Base-by-base conservation (phyloP, 2,888 invertebrate species). In the Venustoraphidia nigricollis region DNA sequence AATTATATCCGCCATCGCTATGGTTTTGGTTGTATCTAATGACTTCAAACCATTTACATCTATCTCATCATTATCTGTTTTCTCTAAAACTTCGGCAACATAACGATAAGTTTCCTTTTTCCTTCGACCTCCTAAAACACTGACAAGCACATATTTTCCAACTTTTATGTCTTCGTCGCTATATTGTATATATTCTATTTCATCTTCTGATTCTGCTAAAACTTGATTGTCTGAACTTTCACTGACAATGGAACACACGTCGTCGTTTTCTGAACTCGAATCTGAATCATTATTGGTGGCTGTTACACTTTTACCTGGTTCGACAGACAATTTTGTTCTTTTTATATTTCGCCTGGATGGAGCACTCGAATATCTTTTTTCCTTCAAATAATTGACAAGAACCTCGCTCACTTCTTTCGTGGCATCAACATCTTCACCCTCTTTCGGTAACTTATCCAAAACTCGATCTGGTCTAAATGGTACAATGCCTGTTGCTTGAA, bases 401-500 rank as follows among this genome's bases (percentile, higher is more conserved):
- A 17, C 17, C 17, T 17, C 17, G 17, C 17, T 17, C 17, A 17
- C 17, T 17, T 17, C 17, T 17, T 17, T 17, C 17, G 17, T 17
- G 17, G 17, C 17, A 17, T 17, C 17, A 17, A 17, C 17, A 17
- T 17, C 17, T 17, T 17, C 17, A 17, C 17, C 17, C 17, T 17
- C 17, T 17, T 17, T 17, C 17, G 17, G 17, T 17, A 17, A 17
- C 17, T 17, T 17, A 17, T 17, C 40, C 36, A 53, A 45, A 45
- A 53, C 53, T 47, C 51, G 47, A 34, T 53, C 53, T 34, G 52
- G 52, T 47, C 52, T 44, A 10, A 47, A 38, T 34, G 50, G 50
- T 10, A 48, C 44, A 38, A 54, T 52, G 44, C 47, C 52, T 36
- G 54, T 53, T 34, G 53, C 53, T 53, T 51, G 40, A 52, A 54